Percentiles rank a stretch among this genome's conserved stretches.
These are phyloP conservation scores for Linnaemya tessellans DNA, from an alignment of 2,888 invertebrate genomes.

Conservation along the genomic window DNA sequence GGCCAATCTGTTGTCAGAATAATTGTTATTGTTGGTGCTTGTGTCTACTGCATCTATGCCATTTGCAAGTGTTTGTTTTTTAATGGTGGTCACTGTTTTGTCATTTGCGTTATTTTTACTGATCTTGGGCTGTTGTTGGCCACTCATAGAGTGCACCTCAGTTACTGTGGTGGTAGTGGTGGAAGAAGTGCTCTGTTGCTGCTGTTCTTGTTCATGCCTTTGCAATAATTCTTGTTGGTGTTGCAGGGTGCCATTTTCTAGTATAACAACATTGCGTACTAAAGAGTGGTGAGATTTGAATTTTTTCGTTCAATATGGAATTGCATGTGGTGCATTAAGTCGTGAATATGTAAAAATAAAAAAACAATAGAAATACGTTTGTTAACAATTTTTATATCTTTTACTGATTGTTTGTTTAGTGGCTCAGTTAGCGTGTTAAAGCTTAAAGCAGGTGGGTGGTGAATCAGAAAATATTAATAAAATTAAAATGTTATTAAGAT, in stretches of 20 bases:
- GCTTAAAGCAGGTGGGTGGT: not conserved
- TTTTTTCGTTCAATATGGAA: constrained; percentile 9
- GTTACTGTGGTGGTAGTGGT: constrained; percentile 73
- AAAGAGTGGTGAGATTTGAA: constrained; percentile 17
- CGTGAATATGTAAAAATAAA: constrained; percentile 37
- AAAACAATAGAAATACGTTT: constrained; percentile 18
- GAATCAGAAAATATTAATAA: too few species aligned
- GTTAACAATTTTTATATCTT: not conserved
- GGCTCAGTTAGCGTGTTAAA: constrained; percentile 11
- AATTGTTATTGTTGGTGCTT: constrained; percentile 37
- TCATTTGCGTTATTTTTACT: constrained; percentile 28
- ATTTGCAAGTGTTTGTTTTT: constrained; percentile 48
- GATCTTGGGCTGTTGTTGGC: constrained; percentile 29
- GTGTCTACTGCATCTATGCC: constrained; percentile 28
- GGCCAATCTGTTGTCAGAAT: constrained; percentile 49
- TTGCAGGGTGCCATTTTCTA: constrained; percentile 65
- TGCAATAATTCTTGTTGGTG: constrained; percentile 58
- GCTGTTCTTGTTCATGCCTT: constrained; percentile 67
- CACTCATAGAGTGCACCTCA: constrained; percentile 64
- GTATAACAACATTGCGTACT: constrained; percentile 70
- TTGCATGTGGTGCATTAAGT: constrained; percentile 33
- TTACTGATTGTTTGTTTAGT: not conserved
- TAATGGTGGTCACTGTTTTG: constrained; percentile 48
- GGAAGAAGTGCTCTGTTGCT: constrained; percentile 71
- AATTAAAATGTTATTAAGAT: too few species aligned